A percentile compares a stretch with the other conserved stretches of the same genome.
Conservation (phyloP, 2,797 vertebrate genomes). For the Zalophus californianus region DNA sequence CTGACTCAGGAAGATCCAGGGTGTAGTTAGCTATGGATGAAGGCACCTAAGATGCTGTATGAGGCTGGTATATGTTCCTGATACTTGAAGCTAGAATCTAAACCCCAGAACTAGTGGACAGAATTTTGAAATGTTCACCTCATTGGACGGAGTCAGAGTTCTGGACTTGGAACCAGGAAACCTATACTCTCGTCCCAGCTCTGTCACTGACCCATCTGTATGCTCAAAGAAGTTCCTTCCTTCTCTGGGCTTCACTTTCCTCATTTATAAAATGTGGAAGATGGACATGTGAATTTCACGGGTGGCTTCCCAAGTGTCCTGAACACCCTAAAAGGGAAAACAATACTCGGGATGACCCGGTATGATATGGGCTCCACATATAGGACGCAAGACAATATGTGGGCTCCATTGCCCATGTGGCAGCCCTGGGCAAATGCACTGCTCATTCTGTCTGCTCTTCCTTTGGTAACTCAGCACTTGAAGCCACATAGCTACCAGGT, state of each 20-base stretch:
- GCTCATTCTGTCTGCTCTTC: neutral
- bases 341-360: neutral
- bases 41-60: neutral
- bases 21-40: neutral
- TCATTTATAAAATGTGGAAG: neutral
- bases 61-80: neutral
- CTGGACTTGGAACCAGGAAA: neutral
- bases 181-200: neutral
- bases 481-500: neutral
- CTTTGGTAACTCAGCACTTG: neutral
- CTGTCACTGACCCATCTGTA: neutral
- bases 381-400: too few species aligned
- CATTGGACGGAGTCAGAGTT: neutral
- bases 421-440: neutral
- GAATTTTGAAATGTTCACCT: neutral
- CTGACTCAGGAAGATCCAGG: neutral
- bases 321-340: neutral
- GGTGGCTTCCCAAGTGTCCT: neutral
- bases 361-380: neutral
- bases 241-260: neutral
- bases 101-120: neutral
- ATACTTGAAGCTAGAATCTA: neutral
- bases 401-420: neutral
- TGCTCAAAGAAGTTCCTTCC: neutral
- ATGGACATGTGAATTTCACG: neutral